phyloP scores from a whole-genome alignment of 2,113 vertebrate genomes.

The Oryzias melastigma region DNA sequence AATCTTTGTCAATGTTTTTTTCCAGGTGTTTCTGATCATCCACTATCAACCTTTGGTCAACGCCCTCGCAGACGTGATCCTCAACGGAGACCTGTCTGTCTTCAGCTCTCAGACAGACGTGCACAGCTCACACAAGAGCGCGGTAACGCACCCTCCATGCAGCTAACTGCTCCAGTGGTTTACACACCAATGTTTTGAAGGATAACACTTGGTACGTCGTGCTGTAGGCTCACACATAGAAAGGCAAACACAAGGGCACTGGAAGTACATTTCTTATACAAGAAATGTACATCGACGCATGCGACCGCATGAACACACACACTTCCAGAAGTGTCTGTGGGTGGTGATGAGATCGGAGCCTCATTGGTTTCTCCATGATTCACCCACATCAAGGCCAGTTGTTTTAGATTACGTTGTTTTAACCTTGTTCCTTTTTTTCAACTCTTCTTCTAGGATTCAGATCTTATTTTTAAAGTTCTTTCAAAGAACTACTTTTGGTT shows the following conservation, averaged over 20 bases:
- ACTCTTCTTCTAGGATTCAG: not conserved
- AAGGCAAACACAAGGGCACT: conserved; percentile 3
- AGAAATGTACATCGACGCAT: conserved; percentile 15
- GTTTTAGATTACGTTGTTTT: conserved; percentile 18
- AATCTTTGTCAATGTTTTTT: conserved; percentile 4
- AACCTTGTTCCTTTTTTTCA: not conserved
- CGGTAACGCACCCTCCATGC: conserved; percentile 72
- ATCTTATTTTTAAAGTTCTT: not conserved
- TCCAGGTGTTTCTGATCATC: conserved; percentile 95
- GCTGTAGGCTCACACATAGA: not conserved
- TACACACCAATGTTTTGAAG: not conserved
- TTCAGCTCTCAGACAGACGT: conserved; percentile 81
- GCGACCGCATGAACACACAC: conserved; percentile 17
- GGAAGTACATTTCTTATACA: not conserved
- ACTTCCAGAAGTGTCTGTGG: conserved; percentile 25
- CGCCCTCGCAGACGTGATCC: conserved; percentile 90
- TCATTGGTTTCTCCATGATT: conserved; percentile 50
- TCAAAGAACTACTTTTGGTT: not conserved
- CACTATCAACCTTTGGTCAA: conserved; percentile 94
- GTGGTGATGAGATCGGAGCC: conserved; percentile 40
- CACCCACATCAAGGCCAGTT: conserved; percentile 37
- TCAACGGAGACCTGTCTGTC: conserved; percentile 92
- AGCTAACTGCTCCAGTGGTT: too few relatives aligned
- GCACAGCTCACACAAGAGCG: conserved; percentile 81
- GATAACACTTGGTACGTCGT: not conserved